A percentile compares a stretch with the other conserved stretches of the same genome.
These are phyloP conservation scores for Cyclophora punctaria DNA, from an alignment of 2,888 invertebrate species.

Conservation along the genomic window DNA sequence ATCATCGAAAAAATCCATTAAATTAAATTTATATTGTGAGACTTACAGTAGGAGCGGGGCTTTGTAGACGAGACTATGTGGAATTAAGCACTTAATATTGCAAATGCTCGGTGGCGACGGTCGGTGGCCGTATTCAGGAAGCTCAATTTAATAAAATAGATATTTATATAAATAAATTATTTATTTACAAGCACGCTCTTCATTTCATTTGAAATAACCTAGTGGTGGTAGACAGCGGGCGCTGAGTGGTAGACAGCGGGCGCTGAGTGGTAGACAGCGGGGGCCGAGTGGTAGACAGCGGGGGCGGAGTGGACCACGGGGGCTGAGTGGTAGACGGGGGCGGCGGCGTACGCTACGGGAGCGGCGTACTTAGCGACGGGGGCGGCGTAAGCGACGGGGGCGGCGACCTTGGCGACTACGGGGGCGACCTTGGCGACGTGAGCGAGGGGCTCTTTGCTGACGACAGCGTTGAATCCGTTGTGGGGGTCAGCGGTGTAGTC, in stretches of 20 bases:
- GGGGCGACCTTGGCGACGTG: conserved; percentile 28
- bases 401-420: conserved; percentile 18
- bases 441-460: conserved; percentile 56
- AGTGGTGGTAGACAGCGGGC: conserved; percentile 27
- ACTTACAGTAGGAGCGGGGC: too few relatives aligned
- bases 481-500: conserved; percentile 69
- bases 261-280: conserved; percentile 26
- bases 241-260: conserved; percentile 18
- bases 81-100: too few relatives aligned
- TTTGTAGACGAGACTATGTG: too few relatives aligned
- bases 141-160: conserved; percentile 1
- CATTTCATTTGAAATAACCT: conserved; percentile 13
- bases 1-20: too few relatives aligned
- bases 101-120: too few relatives aligned
- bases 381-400: conserved; percentile 19
- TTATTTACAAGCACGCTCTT: conserved; percentile 42
- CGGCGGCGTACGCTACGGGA: conserved; percentile 21
- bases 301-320: conserved; percentile 27
- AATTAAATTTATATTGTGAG: too few relatives aligned
- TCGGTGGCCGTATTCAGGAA: too few relatives aligned
- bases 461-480: conserved; percentile 71
- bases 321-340: conserved; percentile 26
- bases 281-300: conserved; percentile 23
- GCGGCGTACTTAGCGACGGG: conserved; percentile 22
- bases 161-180: conserved; percentile 32